A percentile compares a stretch with the other conserved stretches of the same genome.
phyloP scores from a whole-genome alignment of 2,888 invertebrate species.

The Chrysolina americana region DNA sequence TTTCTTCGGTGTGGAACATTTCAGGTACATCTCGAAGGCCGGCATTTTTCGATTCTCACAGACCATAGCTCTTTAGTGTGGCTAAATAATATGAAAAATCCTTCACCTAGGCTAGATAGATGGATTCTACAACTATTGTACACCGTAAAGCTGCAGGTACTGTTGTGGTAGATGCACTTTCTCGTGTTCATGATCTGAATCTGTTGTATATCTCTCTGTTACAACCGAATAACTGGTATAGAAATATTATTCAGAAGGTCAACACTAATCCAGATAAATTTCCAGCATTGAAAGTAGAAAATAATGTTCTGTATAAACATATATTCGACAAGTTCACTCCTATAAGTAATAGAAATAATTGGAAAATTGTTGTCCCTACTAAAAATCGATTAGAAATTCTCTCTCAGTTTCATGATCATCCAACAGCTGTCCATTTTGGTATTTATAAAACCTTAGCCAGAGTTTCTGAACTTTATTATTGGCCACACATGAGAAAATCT shows the following conservation, averaged over 20 bases:
- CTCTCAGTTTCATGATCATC: slow-evolving; percentile 44
- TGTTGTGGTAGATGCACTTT: slow-evolving; percentile 41
- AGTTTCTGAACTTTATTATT: slow-evolving; percentile 48
- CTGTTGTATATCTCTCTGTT: slow-evolving; percentile 30
- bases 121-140: slow-evolving; percentile 48
- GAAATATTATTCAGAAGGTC: slow-evolving; percentile 39
- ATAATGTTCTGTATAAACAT: slow-evolving; percentile 43
- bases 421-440: slow-evolving; percentile 45
- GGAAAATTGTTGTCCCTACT: slow-evolving; percentile 52
- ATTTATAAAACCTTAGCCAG: slow-evolving; percentile 49
- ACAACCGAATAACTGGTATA: slow-evolving; percentile 46
- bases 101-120: slow-evolving; percentile 47
- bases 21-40: slow-evolving; percentile 53
- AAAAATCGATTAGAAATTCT: slow-evolving; percentile 37
- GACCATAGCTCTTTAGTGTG: slow-evolving; percentile 55
- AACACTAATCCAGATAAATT: slow-evolving; percentile 32
- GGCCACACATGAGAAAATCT: slow-evolving; percentile 26
- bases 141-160: slow-evolving; percentile 36
- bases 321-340: slow-evolving; percentile 33
- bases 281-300: slow-evolving; percentile 43
- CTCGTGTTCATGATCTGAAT: slow-evolving; percentile 29
- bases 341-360: slow-evolving; percentile 39
- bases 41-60: slow-evolving; percentile 45
- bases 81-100: slow-evolving; percentile 35
- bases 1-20: slow-evolving; percentile 50